Conservation (phyloP, 2,797 vertebrate genomes). For the Lepilemur ruficaudatus region DNA sequence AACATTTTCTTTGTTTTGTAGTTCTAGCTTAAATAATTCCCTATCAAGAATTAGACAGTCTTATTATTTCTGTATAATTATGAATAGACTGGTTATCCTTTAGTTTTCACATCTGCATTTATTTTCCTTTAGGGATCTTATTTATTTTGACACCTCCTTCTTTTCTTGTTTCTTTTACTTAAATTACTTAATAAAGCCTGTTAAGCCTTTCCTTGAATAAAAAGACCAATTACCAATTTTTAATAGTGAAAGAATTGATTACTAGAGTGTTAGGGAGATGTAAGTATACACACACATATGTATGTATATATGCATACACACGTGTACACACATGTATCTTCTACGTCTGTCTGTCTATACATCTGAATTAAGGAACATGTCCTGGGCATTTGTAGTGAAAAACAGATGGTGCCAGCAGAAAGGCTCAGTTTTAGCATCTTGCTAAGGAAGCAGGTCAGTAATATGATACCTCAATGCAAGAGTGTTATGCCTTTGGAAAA, state of each 20-base stretch:
- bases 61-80: slow-evolving; percentile 13
- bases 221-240: background rate
- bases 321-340: background rate
- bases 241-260: background rate
- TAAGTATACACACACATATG: background rate
- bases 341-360: background rate
- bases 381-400: background rate
- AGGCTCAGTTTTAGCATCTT: background rate
- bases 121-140: background rate
- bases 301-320: background rate
- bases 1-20: slow-evolving; percentile 44
- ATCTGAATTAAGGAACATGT: background rate
- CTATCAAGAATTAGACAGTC: background rate
- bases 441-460: background rate
- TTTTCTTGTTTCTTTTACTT: background rate
- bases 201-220: background rate
- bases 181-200: background rate
- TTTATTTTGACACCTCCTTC: background rate
- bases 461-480: background rate
- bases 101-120: background rate
- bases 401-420: background rate
- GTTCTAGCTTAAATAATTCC: slow-evolving; percentile 31
- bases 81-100: background rate
- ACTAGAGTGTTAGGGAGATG: background rate
- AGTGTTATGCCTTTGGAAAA: background rate